phyloP scores from a whole-genome alignment of 2,797 vertebrate genomes.

The Cetoscarus ocellatus region DNA sequence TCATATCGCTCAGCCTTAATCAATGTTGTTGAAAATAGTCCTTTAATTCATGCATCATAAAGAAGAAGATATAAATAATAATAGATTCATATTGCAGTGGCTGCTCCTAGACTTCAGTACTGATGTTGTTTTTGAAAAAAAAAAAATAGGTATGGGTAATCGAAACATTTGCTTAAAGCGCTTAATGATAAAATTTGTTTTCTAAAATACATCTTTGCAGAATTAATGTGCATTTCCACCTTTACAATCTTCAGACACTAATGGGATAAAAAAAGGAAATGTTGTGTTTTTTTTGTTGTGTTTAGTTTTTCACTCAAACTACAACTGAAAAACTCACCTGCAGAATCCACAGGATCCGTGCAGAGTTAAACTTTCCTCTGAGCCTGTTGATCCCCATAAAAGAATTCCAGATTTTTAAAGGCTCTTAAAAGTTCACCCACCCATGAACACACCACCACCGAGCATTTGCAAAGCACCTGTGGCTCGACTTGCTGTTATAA shows the following conservation, averaged over 20 bases:
- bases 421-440: slow-evolving; percentile 39
- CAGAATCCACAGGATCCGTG: slow-evolving; percentile 21
- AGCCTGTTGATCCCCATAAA: slow-evolving; percentile 33
- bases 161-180: no score
- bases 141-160: no score
- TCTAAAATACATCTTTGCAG: no score
- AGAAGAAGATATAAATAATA: no score
- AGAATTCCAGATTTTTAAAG: slow-evolving; percentile 52
- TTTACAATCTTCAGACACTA: neutral
- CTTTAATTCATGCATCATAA: no score
- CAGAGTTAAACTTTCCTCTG: slow-evolving; percentile 27
- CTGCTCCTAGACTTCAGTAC: no score
- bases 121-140: no score
- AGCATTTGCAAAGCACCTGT: slow-evolving; percentile 43
- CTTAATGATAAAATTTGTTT: no score
- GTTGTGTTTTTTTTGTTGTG: slow-evolving; percentile 5
- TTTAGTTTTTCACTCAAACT: neutral
- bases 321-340: neutral
- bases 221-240: neutral
- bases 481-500: slow-evolving; percentile 24
- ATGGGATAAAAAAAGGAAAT: neutral
- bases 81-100: no score
- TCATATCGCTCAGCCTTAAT: no score
- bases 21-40: no score
- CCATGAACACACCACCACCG: slow-evolving; percentile 5